A percentile compares a stretch with the other conserved stretches of the same genome.
Evolutionary conservation across 2,888 invertebrate species (phyloP).

Genomic region (Tinea semifulvella): DNA sequence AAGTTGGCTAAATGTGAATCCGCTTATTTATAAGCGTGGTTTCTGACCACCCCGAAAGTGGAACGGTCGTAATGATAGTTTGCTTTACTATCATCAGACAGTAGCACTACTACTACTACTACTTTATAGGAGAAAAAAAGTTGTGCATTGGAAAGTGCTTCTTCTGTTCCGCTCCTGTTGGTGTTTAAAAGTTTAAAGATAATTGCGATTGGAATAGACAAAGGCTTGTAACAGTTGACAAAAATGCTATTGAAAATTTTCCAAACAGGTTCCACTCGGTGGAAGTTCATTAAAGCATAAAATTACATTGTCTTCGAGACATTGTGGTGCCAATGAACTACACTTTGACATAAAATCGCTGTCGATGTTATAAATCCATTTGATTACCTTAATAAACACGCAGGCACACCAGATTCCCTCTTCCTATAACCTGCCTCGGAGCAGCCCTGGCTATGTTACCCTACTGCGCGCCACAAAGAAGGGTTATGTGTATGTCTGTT

Average conservation of each 20-base stretch:
- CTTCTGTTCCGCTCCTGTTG: slow-evolving; percentile 51
- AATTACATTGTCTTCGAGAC: slow-evolving; percentile 62
- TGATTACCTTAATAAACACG: slow-evolving; percentile 64
- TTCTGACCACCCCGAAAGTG: too few relatives aligned
- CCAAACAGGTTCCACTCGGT: slow-evolving; percentile 57
- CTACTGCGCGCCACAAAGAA: too few relatives aligned
- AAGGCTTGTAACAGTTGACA: slow-evolving; percentile 46
- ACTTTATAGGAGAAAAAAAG: too few relatives aligned
- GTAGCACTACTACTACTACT: too few relatives aligned
- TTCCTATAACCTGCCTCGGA: slow-evolving; percentile 36
- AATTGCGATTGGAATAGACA: slow-evolving; percentile 56
- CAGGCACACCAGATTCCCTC: too few relatives aligned
- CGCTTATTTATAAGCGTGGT: too few relatives aligned
- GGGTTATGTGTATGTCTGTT: too few relatives aligned
- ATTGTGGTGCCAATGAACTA: slow-evolving; percentile 65
- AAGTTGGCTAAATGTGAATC: too few relatives aligned
- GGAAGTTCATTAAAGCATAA: slow-evolving; percentile 62
- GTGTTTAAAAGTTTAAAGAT: slow-evolving; percentile 59
- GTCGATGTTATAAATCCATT: slow-evolving; percentile 60
- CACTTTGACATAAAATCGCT: slow-evolving; percentile 66
- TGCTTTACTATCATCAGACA: too few relatives aligned
- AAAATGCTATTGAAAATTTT: slow-evolving; percentile 60
- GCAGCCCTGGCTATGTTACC: too few relatives aligned
- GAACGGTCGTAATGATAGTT: too few relatives aligned
- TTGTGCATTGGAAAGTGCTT: slow-evolving; percentile 40